phyloP scores from a whole-genome alignment of 2,797 vertebrate genomes.

The Lycodopsis pacificus region DNA sequence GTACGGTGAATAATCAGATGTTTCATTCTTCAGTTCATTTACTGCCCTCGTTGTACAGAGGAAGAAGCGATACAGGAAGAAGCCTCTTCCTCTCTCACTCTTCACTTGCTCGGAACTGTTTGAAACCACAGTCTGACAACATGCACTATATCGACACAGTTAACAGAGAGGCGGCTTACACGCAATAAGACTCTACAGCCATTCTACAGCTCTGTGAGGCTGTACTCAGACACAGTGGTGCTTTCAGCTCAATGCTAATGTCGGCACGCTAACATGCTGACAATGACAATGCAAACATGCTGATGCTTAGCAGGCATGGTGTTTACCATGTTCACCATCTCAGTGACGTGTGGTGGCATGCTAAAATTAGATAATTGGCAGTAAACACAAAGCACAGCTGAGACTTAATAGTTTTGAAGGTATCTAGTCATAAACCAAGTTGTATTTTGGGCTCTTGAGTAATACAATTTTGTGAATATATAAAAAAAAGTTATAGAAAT shows the following conservation, averaged over 20 bases:
- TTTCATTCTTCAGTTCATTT: neutral
- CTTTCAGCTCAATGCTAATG: neutral
- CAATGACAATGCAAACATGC: neutral
- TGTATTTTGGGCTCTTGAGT: neutral
- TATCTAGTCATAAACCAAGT: neutral
- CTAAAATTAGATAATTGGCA: neutral
- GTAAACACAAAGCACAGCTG: neutral
- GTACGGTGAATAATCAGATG: neutral
- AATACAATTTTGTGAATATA: neutral
- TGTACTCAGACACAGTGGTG: neutral
- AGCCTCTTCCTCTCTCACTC: neutral
- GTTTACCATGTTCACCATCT: neutral
- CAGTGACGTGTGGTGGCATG: neutral
- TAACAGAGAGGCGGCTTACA: neutral
- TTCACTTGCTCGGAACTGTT: neutral
- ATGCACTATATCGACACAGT: neutral
- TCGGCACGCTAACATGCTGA: neutral
- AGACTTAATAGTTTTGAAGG: neutral
- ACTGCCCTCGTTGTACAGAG: neutral
- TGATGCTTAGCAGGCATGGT: neutral
- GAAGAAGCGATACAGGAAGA: constrained; percentile 42
- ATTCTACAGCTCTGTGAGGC: neutral
- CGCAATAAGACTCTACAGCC: neutral
- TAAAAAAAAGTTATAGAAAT: neutral
- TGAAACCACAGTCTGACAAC: constrained; percentile 35